phyloP scores from a whole-genome alignment of 2,888 invertebrate genomes.

The Ectemnius cavifrons region DNA sequence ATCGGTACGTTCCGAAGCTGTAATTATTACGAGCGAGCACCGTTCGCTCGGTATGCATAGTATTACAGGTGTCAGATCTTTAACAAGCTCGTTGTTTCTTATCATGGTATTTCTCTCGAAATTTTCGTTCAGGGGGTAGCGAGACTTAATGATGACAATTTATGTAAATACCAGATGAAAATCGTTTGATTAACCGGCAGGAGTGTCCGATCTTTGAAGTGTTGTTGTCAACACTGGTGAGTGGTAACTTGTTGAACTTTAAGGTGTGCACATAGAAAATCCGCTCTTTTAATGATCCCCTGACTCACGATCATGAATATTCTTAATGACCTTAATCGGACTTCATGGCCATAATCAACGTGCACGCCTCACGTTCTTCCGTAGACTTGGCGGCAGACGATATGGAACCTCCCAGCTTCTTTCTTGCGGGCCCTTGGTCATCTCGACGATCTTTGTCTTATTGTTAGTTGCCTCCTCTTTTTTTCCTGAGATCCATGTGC shows the following conservation, averaged over 20 bases:
- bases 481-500: background rate
- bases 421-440: background rate
- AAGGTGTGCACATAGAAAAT: conserved; percentile 39
- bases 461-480: background rate
- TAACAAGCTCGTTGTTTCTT: conserved; percentile 6
- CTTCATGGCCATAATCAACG: conserved; percentile 55
- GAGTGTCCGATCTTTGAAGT: background rate
- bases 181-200: background rate
- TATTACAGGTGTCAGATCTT: conserved; percentile 34
- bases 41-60: conserved; percentile 42
- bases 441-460: background rate
- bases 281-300: conserved; percentile 38
- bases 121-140: background rate
- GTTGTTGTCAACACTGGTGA: background rate
- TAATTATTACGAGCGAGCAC: conserved; percentile 46
- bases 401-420: background rate
- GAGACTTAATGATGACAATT: background rate
- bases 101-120: background rate
- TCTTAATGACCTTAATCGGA: conserved; percentile 63
- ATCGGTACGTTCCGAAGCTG: conserved; percentile 54
- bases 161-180: background rate
- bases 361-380: conserved; percentile 31
- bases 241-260: background rate
- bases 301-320: conserved; percentile 63
- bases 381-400: conserved; percentile 14